phyloP scores from a whole-genome alignment of 2,113 vertebrate genomes.

The Scortum barcoo region DNA sequence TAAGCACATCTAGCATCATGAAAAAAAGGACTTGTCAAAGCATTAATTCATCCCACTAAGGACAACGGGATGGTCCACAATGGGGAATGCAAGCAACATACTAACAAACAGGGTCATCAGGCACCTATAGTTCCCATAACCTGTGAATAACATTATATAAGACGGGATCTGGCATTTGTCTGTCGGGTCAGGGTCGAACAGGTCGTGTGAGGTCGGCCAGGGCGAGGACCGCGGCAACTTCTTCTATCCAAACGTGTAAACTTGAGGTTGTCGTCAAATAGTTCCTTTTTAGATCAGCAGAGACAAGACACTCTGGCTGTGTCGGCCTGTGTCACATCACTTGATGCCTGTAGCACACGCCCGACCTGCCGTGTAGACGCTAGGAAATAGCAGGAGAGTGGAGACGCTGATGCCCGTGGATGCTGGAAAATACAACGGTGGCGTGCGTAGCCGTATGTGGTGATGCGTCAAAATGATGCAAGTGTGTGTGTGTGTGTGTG shows the following conservation, averaged over 20 bases:
- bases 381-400: no score
- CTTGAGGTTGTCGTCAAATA: not conserved
- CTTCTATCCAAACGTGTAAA: not conserved
- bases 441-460: not conserved
- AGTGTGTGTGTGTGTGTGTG: no score
- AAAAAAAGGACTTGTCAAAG: not conserved
- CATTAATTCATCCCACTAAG: not conserved
- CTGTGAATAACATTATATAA: slow-evolving; percentile 1
- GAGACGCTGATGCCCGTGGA: no score
- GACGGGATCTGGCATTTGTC: not conserved
- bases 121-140: not conserved
- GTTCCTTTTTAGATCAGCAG: not conserved
- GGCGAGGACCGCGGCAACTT: not conserved
- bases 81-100: not conserved
- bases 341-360: not conserved
- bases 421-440: no score
- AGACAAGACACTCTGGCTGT: no score
- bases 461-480: not conserved
- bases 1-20: not conserved
- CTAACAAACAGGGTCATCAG: not conserved
- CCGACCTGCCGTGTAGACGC: not conserved
- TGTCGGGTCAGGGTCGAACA: not conserved
- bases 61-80: not conserved
- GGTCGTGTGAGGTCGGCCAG: not conserved
- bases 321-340: not conserved